A percentile compares a stretch with the other conserved stretches of the same genome.
Conservation (phyloP, 2,113 vertebrate species). For the Centropristis striata region DNA sequence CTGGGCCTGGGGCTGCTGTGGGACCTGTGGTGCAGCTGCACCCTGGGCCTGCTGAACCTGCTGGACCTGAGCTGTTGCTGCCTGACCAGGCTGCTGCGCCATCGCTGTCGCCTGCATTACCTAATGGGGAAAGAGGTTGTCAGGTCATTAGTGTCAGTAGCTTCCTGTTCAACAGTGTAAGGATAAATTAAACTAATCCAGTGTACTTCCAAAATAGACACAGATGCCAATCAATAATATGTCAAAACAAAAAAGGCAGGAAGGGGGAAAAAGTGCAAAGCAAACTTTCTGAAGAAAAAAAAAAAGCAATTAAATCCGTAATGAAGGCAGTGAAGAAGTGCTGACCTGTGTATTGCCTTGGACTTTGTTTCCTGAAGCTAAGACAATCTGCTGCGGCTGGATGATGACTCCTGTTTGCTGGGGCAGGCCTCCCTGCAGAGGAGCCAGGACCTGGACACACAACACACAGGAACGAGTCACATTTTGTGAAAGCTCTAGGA, state of each 20-base stretch:
- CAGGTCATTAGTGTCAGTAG: not conserved
- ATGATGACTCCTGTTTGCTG: slow-evolving; percentile 99
- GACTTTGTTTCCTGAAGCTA: slow-evolving; percentile 94
- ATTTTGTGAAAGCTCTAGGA: not conserved
- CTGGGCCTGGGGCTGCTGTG: slow-evolving; percentile 45
- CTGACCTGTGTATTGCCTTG: slow-evolving; percentile 89
- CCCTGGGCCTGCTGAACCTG: slow-evolving; percentile 79
- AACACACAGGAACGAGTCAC: not conserved
- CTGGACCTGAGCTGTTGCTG: slow-evolving; percentile 81
- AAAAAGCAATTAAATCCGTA: not conserved
- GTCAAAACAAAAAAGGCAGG: not conserved
- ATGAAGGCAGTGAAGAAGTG: not conserved
- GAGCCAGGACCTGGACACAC: slow-evolving; percentile 90
- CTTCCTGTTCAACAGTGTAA: no score
- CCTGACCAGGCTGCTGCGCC: slow-evolving; percentile 89
- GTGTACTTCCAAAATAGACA: not conserved
- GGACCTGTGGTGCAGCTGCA: slow-evolving; percentile 68
- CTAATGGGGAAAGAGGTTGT: slow-evolving; percentile 9
- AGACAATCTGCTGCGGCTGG: slow-evolving; percentile 97
- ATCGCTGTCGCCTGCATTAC: slow-evolving; percentile 90
- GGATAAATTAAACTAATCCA: not conserved
- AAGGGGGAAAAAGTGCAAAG: not conserved
- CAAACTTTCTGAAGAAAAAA: not conserved
- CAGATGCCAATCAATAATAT: not conserved
- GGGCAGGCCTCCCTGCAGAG: slow-evolving; percentile 93